Evolutionary conservation across 2,797 vertebrate genomes (phyloP), one percentile per base, ranked within the genome.

Genomic region (Protosalanx chinensis): DNA sequence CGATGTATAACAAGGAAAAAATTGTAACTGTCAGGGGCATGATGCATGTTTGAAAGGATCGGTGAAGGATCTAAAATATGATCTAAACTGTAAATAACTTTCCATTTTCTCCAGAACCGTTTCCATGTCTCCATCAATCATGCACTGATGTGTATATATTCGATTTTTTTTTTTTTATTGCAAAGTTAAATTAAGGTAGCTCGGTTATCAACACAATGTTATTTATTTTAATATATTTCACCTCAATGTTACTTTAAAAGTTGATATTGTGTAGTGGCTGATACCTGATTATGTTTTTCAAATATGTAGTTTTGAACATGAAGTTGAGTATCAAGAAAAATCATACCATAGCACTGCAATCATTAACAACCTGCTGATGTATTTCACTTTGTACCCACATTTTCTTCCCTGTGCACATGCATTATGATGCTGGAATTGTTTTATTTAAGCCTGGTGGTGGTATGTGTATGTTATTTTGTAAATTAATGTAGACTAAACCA

Each of bases 351-450:
- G 46, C 30, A 41, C 23, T 65, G 62, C 16, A 35, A 77, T 15
- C 70, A 57, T 76, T 41, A 20, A 51, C 64, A 73, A 63, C 67
- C 58, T 73, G 23, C 72, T 78, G 64, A 75, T 63, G 53, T 76
- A 76, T 59, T 46, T 12, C 8, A 59, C 15, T 23, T 80, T 72
- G 68, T 81, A 69, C 32, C n/a, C 5, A 15, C 32, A 29, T 66
- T 18, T 12, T n/a, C n/a, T 72, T 56, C 68, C 71, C 60, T 60
- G n/a, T 66, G 64, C 71, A 66, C 60, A 16, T 66, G 29, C 35
- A 46, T 35, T 71, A 64, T 76, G 60, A 79, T 73, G 61, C 72
- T 84, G 75, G 69, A 78, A 73, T 75, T 49, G 58, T 75, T 78
- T 59, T 73, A 64, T 75, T 67, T 73, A 66, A 64, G 30, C 30